Evolutionary conservation across 2,113 vertebrate species (phyloP).

Genomic region (Nesogale talazaci): DNA sequence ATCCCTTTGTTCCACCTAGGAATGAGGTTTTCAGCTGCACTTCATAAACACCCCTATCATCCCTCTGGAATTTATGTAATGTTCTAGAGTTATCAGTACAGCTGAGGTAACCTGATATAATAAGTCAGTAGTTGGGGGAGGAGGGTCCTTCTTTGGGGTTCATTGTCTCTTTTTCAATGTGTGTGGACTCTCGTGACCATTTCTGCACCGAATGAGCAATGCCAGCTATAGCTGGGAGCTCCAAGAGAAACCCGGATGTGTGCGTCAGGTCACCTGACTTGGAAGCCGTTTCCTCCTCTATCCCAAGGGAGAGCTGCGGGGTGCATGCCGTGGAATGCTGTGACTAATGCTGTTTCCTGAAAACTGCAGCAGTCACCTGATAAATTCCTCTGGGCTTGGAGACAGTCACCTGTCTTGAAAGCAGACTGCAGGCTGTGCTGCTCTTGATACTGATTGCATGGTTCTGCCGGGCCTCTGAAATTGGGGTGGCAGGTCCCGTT

Average conservation of each 20-base stretch:
- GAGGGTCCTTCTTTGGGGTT: slow-evolving; percentile 15
- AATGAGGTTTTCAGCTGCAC: slow-evolving; percentile 18
- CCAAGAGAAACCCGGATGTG: not conserved
- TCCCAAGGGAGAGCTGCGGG: slow-evolving; percentile 2
- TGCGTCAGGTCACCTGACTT: slow-evolving; percentile 38
- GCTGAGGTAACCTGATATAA: not conserved
- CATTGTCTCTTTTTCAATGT: not conserved
- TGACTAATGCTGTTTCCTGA: slow-evolving; percentile 60
- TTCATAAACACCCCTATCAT: not conserved
- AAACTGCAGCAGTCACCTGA: slow-evolving; percentile 56
- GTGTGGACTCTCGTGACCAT: not conserved
- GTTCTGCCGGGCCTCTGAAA: not conserved
- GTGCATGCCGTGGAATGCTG: slow-evolving; percentile 44
- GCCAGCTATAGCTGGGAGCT: not conserved
- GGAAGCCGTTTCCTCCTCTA: not conserved
- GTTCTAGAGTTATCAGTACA: not conserved
- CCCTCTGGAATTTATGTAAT: slow-evolving; percentile 33
- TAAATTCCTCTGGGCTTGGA: slow-evolving; percentile 41
- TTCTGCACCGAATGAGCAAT: not conserved
- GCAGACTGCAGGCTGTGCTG: not conserved
- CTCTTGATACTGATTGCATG: not conserved
- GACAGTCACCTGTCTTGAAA: slow-evolving; percentile 59
- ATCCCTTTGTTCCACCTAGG: not conserved
- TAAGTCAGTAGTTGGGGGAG: not conserved
- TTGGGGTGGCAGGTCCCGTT: not conserved